These are phyloP conservation scores for Limenitis camilla DNA, from an alignment of 2,888 invertebrate genomes.

Conservation along the genomic window DNA sequence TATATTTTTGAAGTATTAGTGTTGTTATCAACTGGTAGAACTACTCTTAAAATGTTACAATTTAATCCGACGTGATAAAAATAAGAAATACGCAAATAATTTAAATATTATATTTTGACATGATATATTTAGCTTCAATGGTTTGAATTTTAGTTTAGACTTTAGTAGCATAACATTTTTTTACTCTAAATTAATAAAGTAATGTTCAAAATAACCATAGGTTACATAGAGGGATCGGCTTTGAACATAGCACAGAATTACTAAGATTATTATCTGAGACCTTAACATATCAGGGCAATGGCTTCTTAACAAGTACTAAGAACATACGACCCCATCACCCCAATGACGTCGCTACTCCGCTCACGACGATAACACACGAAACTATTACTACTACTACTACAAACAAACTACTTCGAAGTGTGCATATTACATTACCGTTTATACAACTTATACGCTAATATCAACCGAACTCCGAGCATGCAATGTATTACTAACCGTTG, in stretches of 20 bases:
- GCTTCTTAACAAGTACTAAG: slow-evolving; percentile 36
- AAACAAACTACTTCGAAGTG: slow-evolving; percentile 5
- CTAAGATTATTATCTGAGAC: slow-evolving; percentile 37
- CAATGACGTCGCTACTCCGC: slow-evolving; percentile 42
- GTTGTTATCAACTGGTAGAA: too few species aligned
- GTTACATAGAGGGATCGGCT: too few species aligned
- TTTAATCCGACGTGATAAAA: too few species aligned
- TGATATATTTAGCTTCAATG: too few species aligned
- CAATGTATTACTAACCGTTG: not conserved
- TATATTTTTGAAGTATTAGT: too few species aligned
- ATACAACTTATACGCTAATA: not conserved
- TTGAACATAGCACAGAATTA: not conserved
- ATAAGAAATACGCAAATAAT: too few species aligned
- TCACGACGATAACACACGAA: slow-evolving; percentile 53
- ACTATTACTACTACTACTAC: slow-evolving; percentile 20
- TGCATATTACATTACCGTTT: slow-evolving; percentile 13
- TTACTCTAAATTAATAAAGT: too few species aligned
- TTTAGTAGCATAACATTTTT: too few species aligned
- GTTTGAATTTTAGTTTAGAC: too few species aligned
- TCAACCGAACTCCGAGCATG: not conserved
- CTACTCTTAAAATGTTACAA: too few species aligned
- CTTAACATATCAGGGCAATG: slow-evolving; percentile 54
- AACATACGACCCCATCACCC: slow-evolving; percentile 47
- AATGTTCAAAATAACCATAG: too few species aligned
- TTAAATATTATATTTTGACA: too few species aligned